Conservation (phyloP, 2,888 invertebrate genomes). For the Lasioglossum malachurum region DNA sequence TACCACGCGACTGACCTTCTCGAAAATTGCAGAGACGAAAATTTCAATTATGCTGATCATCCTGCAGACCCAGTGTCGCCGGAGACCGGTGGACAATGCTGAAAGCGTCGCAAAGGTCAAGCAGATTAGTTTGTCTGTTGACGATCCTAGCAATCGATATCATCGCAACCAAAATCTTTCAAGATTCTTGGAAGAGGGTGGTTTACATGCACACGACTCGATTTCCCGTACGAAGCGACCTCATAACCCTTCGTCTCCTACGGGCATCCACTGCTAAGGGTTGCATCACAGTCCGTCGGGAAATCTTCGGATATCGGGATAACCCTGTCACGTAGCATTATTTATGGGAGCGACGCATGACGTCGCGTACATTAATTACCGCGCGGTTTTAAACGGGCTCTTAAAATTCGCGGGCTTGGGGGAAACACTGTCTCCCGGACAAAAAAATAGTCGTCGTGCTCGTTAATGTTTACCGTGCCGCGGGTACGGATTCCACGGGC, state of each 20-base stretch:
- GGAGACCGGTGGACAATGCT: neutral
- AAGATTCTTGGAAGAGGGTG: neutral
- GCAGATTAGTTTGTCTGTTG: neutral
- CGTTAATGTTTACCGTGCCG: constrained; percentile 25
- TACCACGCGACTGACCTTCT: neutral
- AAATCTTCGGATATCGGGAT: constrained; percentile 57
- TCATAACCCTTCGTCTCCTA: constrained; percentile 1
- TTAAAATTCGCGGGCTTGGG: neutral
- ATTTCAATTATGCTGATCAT: neutral
- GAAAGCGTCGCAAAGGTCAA: neutral
- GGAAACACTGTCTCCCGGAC: neutral
- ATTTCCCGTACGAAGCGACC: neutral
- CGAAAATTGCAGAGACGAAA: neutral
- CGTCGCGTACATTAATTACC: neutral
- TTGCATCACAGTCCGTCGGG: constrained; percentile 41
- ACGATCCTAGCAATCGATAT: neutral
- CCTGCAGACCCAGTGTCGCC: neutral
- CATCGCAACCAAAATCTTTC: neutral
- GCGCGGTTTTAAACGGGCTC: neutral
- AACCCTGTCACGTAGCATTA: constrained; percentile 37
- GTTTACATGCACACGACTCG: neutral
- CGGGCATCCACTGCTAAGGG: constrained; percentile 18
- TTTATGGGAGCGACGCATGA: constrained; percentile 38
- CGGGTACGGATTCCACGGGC: neutral
- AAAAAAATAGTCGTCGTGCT: neutral